Conservation (phyloP, 2,888 invertebrate genomes). For the Apoda limacodes region DNA sequence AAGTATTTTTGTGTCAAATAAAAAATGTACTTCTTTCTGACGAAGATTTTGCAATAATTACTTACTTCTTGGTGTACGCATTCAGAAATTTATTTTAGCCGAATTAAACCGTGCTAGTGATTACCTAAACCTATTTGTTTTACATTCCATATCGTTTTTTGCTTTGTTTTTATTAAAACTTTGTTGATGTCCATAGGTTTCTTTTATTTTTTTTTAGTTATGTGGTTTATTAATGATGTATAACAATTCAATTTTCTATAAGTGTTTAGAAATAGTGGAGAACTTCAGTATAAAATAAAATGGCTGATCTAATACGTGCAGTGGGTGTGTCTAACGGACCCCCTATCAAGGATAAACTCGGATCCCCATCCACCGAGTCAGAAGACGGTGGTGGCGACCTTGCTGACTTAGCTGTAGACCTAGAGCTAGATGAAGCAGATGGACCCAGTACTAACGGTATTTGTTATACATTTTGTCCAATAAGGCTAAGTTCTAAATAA, state of each 20-base stretch:
- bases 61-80: conserved; percentile 18
- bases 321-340: conserved; percentile 75
- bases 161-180: too few species aligned
- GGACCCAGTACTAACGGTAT: conserved; percentile 73
- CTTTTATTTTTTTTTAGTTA: neutral
- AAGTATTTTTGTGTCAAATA: too few species aligned
- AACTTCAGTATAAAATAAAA: too few species aligned
- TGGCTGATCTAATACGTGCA: conserved; percentile 79
- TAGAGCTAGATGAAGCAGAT: conserved; percentile 78
- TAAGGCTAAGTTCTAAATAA: too few species aligned
- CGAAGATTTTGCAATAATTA: conserved; percentile 8
- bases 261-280: too few species aligned
- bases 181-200: too few species aligned
- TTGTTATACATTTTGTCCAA: neutral
- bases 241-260: too few species aligned
- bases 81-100: too few species aligned
- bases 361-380: conserved; percentile 88
- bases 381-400: conserved; percentile 82
- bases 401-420: conserved; percentile 72
- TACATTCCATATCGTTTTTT: too few species aligned
- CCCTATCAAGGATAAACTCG: conserved; percentile 78
- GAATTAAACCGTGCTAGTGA: too few species aligned
- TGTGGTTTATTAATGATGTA: too few species aligned
- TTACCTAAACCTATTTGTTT: too few species aligned
- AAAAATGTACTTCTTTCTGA: conserved; percentile 7